Evolutionary conservation across 2,113 vertebrate species (phyloP).

Genomic region (Hypomesus transpacificus): DNA sequence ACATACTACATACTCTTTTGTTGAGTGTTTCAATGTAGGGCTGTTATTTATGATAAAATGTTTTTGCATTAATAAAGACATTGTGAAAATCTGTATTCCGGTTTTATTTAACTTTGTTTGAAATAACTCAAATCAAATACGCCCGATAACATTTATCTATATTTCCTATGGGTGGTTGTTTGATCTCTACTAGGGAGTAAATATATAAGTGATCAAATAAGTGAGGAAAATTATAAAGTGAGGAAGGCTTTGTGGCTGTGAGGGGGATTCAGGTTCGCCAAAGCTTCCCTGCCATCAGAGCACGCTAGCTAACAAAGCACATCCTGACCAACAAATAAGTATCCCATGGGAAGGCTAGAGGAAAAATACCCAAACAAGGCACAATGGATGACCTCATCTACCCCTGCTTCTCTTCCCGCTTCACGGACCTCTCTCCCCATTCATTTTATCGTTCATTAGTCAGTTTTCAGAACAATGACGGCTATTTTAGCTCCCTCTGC

Average conservation of each 20-base stretch:
- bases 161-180: no score
- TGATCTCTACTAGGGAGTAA: no score
- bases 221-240: not conserved
- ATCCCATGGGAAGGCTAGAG: slow-evolving; percentile 25
- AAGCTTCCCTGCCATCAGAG: slow-evolving; percentile 30
- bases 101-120: no score
- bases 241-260: slow-evolving; percentile 15
- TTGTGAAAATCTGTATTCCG: no score
- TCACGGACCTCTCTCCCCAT: slow-evolving; percentile 8
- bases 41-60: no score
- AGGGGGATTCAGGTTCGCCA: slow-evolving; percentile 23
- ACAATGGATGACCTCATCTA: slow-evolving; percentile 63
- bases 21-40: no score
- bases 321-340: slow-evolving; percentile 21
- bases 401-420: slow-evolving; percentile 14
- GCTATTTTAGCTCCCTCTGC: slow-evolving; percentile 38
- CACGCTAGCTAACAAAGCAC: slow-evolving; percentile 36
- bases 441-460: slow-evolving; percentile 51
- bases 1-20: no score
- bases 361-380: slow-evolving; percentile 39
- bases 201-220: no score
- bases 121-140: no score
- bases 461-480: slow-evolving; percentile 55
- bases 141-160: no score
- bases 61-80: no score